Conservation (phyloP, 2,113 vertebrate species). For the Trochalopteron elliotii region DNA sequence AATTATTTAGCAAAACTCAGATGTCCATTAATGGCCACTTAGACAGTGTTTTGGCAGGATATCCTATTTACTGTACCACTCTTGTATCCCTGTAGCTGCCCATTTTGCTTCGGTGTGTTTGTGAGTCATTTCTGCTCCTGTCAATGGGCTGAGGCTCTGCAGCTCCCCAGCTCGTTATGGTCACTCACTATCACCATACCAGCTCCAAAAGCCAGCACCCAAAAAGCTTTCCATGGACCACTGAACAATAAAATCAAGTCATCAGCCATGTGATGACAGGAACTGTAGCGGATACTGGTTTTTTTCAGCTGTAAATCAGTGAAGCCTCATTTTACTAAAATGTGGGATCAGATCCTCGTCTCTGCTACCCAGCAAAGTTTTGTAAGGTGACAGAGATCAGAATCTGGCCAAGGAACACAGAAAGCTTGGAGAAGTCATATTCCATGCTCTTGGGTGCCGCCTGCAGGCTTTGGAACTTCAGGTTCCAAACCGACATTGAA, state of each 20-base stretch:
- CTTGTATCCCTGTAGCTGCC: neutral
- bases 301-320: neutral
- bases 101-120: neutral
- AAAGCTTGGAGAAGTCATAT: neutral
- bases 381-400: neutral
- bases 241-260: neutral
- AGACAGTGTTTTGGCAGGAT: neutral
- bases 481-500: neutral
- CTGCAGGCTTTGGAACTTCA: conserved; percentile 27
- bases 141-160: neutral
- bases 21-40: conserved; percentile 51
- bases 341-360: neutral
- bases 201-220: neutral
- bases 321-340: neutral
- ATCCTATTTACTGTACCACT: neutral
- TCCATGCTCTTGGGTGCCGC: conserved; percentile 48
- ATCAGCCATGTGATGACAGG: neutral
- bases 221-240: neutral
- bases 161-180: neutral
- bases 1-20: conserved; percentile 62
- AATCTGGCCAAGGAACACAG: neutral
- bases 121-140: neutral
- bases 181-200: fast-evolving
- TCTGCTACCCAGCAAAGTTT: neutral
- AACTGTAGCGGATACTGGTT: neutral